phyloP scores from a whole-genome alignment of 2,113 vertebrate genomes.

The Salvelinus alpinus region DNA sequence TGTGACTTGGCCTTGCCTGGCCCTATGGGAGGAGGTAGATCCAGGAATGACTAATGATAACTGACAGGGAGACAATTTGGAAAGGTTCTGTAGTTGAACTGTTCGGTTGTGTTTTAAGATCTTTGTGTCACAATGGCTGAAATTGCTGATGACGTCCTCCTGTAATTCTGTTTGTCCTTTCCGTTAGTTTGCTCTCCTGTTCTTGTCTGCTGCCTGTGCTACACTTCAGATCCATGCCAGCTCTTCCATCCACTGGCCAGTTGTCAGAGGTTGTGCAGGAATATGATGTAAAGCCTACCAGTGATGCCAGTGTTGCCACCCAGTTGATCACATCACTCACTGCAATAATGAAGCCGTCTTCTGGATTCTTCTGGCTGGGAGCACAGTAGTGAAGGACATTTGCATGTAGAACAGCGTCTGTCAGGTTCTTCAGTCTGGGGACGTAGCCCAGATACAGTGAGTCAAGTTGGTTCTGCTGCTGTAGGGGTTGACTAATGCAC shows the following conservation, averaged over 20 bases:
- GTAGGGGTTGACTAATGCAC: conserved; percentile 32
- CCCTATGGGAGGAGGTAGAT: conserved; percentile 56
- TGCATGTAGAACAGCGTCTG: background rate
- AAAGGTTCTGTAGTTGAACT: no score
- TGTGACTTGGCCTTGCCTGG: conserved; percentile 51
- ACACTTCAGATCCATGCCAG: conserved; percentile 42
- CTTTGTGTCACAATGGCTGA: conserved; percentile 26
- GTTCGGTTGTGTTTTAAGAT: background rate
- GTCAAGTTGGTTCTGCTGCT: conserved; percentile 26
- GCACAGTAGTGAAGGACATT: conserved; percentile 28
- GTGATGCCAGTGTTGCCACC: conserved; percentile 43
- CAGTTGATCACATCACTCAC: conserved; percentile 55
- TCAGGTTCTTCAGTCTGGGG: conserved; percentile 11
- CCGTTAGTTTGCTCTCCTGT: conserved; percentile 22
- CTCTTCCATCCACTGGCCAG: conserved; percentile 53
- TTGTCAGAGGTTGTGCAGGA: conserved; percentile 39
- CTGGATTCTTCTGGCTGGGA: conserved; percentile 10
- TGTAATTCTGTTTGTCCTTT: conserved; percentile 12
- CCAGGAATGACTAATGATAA: conserved; percentile 33
- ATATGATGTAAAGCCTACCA: conserved; percentile 62
- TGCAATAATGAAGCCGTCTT: conserved; percentile 37
- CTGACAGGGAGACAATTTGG: conserved; percentile 30
- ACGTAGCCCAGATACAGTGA: conserved; percentile 5
- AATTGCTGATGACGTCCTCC: conserved; percentile 18
- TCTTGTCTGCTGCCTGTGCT: conserved; percentile 33